phyloP scores from a whole-genome alignment of 2,113 vertebrate genomes.

The Catharus bicknelli region DNA sequence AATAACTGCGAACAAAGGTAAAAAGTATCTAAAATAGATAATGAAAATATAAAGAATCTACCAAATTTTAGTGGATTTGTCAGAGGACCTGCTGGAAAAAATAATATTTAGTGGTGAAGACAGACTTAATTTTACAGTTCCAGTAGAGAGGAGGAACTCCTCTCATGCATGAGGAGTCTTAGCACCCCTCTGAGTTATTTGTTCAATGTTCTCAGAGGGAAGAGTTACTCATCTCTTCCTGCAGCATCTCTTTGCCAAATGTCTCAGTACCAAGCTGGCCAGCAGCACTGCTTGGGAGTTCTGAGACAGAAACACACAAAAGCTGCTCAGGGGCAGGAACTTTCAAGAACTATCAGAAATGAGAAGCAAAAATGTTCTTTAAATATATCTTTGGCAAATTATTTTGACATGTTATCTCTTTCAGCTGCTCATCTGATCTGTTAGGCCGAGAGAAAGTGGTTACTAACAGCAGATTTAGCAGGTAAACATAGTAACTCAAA shows the following conservation, averaged over 20 bases:
- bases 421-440: background rate
- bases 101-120: background rate
- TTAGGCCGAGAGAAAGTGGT: background rate
- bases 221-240: background rate
- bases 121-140: background rate
- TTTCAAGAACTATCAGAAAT: no score
- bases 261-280: background rate
- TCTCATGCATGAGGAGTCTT: background rate
- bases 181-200: background rate
- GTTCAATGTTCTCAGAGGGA: background rate
- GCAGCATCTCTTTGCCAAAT: slow-evolving; percentile 2
- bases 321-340: no score
- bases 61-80: background rate
- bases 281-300: background rate
- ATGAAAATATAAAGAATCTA: background rate
- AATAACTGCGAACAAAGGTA: background rate
- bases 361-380: no score
- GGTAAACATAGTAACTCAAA: background rate
- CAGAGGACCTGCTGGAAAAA: background rate
- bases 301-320: no score
- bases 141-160: background rate
- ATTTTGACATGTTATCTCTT: no score
- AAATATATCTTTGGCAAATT: no score
- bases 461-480: background rate
- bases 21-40: background rate